Conservation (phyloP, 2,888 invertebrate genomes). For the Spatulosminthurus flaviceps region DNA sequence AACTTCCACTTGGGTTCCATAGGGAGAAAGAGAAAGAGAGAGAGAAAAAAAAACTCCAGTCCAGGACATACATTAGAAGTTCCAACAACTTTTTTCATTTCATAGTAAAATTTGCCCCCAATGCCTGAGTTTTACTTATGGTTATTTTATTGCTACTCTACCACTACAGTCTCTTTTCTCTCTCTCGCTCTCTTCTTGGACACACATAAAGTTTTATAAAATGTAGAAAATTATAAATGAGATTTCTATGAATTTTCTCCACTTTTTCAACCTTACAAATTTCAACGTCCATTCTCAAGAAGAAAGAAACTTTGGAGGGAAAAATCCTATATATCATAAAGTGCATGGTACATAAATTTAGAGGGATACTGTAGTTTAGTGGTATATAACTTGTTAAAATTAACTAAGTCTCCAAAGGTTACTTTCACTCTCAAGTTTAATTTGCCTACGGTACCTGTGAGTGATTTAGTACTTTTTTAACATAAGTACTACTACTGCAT, state of each 20-base stretch:
- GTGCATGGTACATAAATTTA: too few relatives aligned
- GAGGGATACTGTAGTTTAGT: too few relatives aligned
- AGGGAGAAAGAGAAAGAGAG: not conserved
- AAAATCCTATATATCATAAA: not conserved
- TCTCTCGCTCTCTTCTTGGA: too few relatives aligned
- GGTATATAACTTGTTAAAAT: too few relatives aligned
- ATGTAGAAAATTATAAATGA: constrained; percentile 38
- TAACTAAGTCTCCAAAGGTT: too few relatives aligned
- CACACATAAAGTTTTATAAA: constrained; percentile 11
- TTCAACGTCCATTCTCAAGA: not conserved
- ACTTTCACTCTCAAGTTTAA: too few relatives aligned
- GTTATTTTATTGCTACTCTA: constrained; percentile 30
- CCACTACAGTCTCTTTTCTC: too few relatives aligned
- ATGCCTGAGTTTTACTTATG: constrained; percentile 13
- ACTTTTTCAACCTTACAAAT: not conserved
- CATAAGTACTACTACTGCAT: too few relatives aligned
- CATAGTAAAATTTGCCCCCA: constrained; percentile 27
- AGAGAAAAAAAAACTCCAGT: not conserved
- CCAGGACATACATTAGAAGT: not conserved
- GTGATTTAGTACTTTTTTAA: too few relatives aligned
- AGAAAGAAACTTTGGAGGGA: not conserved
- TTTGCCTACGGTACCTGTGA: too few relatives aligned
- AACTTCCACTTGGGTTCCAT: not conserved
- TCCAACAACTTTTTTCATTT: constrained; percentile 39
- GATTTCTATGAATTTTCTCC: constrained; percentile 13